phyloP scores from a whole-genome alignment of 2,888 invertebrate genomes.

The Apantesis nais region DNA sequence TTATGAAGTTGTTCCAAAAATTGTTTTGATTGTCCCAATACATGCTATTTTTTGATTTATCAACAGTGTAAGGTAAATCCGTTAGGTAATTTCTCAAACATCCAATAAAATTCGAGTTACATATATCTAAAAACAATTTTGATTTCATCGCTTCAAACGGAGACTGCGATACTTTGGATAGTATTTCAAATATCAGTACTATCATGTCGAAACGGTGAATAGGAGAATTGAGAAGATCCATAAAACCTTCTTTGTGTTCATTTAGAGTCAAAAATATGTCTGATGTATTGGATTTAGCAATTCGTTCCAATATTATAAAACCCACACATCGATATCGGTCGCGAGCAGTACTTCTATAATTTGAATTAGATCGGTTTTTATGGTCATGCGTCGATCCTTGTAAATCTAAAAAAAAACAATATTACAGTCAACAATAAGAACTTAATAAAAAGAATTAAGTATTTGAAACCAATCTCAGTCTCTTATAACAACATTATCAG shows the following conservation, averaged over 20 bases:
- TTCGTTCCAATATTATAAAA: constrained; percentile 63
- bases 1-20: constrained; percentile 71
- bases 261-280: constrained; percentile 66
- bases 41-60: constrained; percentile 44
- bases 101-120: constrained; percentile 66
- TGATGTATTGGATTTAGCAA: constrained; percentile 60
- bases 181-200: constrained; percentile 68
- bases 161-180: constrained; percentile 68
- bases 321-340: constrained; percentile 33
- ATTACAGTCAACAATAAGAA: background rate
- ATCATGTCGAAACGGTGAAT: constrained; percentile 64
- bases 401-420: constrained; percentile 2
- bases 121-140: constrained; percentile 64
- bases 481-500: background rate
- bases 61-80: constrained; percentile 62
- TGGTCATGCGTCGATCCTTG: background rate
- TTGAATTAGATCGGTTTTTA: background rate
- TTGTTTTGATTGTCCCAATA: constrained; percentile 69
- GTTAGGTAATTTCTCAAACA: constrained; percentile 64
- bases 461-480: background rate
- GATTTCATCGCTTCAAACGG: constrained; percentile 67
- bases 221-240: constrained; percentile 59
- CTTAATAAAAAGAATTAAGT: background rate
- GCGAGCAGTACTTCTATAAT: background rate
- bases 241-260: constrained; percentile 61